Conservation (phyloP, 1,140 invertebrate genomes). For the Proales similis region DNA sequence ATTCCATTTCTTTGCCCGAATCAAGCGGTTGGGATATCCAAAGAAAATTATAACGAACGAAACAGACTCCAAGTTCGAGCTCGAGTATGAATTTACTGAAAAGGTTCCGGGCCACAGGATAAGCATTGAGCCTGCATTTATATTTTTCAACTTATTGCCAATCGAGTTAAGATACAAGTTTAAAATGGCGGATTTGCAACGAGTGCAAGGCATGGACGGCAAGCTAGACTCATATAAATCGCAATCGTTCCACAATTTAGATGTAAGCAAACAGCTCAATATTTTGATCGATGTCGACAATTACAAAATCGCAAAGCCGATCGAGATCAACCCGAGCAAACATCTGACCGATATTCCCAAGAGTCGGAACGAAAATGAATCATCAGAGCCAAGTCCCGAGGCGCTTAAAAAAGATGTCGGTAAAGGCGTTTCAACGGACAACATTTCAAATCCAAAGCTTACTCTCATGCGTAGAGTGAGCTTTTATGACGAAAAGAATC, state of each 20-base stretch:
- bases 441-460: conserved; percentile 25
- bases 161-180: conserved; percentile 18
- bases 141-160: conserved; percentile 9
- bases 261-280: conserved; percentile 11
- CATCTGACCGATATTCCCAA: not conserved
- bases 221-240: conserved; percentile 8
- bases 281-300: conserved; percentile 17
- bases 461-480: conserved; percentile 6
- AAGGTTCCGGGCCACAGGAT: conserved; percentile 23
- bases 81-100: not conserved
- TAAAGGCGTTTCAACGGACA: not conserved
- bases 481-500: conserved; percentile 36
- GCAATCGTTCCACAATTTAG: not conserved
- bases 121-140: conserved; percentile 22
- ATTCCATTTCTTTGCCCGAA: conserved; percentile 30
- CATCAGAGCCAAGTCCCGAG: not conserved
- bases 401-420: not conserved
- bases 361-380: not conserved
- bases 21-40: no score
- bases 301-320: not conserved
- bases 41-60: no score
- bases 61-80: conserved; percentile 24
- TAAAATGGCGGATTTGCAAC: no score
- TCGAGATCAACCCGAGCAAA: conserved; percentile 24
- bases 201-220: not conserved